These are phyloP conservation scores for Canis aureus DNA, from an alignment of 2,113 vertebrate species.

Conservation along the genomic window DNA sequence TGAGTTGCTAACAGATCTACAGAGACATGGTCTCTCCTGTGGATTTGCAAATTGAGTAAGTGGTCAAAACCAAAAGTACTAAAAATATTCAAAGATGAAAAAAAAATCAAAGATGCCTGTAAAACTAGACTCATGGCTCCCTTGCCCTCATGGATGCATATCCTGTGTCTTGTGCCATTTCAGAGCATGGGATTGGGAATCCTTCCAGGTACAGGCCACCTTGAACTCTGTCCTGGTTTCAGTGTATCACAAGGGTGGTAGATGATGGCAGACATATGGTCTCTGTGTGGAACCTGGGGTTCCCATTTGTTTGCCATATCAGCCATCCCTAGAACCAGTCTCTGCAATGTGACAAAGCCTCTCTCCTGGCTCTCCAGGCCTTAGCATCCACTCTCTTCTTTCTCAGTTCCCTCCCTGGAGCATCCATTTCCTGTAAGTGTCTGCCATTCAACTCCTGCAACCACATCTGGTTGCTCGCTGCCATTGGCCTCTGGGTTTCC, in stretches of 20 bases:
- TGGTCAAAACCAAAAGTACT: neutral
- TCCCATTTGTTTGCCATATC: neutral
- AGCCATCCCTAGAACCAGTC: neutral
- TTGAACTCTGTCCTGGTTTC: neutral
- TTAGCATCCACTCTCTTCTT: rapidly evolving
- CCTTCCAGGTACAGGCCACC: neutral
- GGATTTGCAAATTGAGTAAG: neutral
- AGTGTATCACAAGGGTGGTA: neutral
- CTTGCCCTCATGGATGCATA: too few species aligned
- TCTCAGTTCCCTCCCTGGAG: neutral
- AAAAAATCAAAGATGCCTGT: neutral
- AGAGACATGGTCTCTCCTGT: neutral
- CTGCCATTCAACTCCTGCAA: neutral
- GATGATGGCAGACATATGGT: neutral
- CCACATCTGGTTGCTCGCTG: neutral
- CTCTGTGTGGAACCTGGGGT: neutral
- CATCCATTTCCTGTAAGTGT: rapidly evolving
- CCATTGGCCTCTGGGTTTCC: neutral
- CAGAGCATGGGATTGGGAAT: neutral
- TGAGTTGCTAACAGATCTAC: neutral
- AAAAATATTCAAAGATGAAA: neutral
- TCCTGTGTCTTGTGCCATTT: neutral
- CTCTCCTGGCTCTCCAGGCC: neutral
- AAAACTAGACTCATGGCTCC: neutral
- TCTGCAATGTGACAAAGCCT: too few species aligned